Evolutionary conservation across 2,797 vertebrate species (phyloP), one percentile per base, ranked within the genome.

Genomic region (Myotis myotis): DNA sequence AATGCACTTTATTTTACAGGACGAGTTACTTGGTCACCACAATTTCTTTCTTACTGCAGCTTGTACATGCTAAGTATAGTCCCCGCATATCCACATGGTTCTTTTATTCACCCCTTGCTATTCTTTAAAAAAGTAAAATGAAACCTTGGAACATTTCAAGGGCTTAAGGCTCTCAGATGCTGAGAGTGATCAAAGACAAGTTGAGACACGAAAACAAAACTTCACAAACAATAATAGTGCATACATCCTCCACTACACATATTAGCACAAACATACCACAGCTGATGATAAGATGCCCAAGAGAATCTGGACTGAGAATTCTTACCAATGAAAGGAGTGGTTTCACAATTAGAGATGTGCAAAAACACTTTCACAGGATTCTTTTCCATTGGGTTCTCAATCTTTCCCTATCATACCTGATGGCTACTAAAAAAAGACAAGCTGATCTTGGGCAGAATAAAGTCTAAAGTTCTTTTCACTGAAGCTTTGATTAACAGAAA

Each of bases 401-500:
- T 19, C 55, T 22, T 86, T 72, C 36, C 85, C 79, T 72, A 1
- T 28, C 36, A 88, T 33, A 75, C 62, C 41, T 70, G 28, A 93
- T 81, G 49, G 51, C 51, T 36, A 76, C 91, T 44, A 66, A 87
- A 93, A 66, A 87, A 93, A 94, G 44, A 88, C 51, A 80, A 93
- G 47, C 53, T 53, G 71, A 87, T 83, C n/a, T 57, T 82, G 72
- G 38, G 57, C 16, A 87, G 74, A 79, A 71, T 36, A 72, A 70
- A 85, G 83, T 17, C 78, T 86, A 62, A 89, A 74, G 62, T 89
- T 92, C 25, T 90, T 53, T 79, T 91, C 70, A 87, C 13, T 70
- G 91, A 89, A 75, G 53, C 94, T 97, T 97, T 97, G 97, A 94
- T 95, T 68, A 93, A 90, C 81, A 95, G 75, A 83, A 89, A 86